Base-by-base conservation (phyloP, 2,888 invertebrate species). In the Drosophila niveifrons region DNA sequence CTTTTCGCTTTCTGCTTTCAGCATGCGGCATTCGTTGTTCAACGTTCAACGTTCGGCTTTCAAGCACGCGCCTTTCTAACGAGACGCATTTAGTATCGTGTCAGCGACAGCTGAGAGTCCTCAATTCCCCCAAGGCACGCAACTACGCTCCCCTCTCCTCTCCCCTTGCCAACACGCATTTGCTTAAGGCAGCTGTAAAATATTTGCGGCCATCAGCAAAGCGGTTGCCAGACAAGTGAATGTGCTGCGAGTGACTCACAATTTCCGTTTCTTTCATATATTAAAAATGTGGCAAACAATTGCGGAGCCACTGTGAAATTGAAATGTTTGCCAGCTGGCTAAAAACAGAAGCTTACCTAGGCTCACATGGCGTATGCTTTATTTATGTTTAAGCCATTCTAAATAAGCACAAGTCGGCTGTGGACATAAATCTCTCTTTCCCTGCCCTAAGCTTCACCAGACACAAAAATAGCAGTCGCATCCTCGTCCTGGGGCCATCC, bases 361-460 rank as follows among this genome's bases (percentile, higher is more conserved):
- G 69, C 79, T 64, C 69, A 63, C 63, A 59, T 50, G 66, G 69
- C 66, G 69, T 71, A 63, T 74, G 46, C 69, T 64, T 71, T 59
- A 57, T 78, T 71, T 59, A 41, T 64, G 61, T 59, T 71, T 86
- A 68, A 66, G 72, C 67, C 68, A 74, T 48, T 55, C 61, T 28
- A 62, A 58, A 46, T 55, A 73, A 51, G 65, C 61, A 59, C 48
- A 44, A 58, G 59, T 50, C 53, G 57, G 47, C 68, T 15, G 34
- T 17, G 13, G 8, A 53, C 69, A 78, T 88, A 88, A 82, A 82
- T 85, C 88, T 75, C 62, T 55, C 46, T 85, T 86, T 75, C 62
- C 18, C 36, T 18, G 51, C 39, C 50, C 65, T 82, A 85, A 88
- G 88, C 56, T 52, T 23, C 39, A 31, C 43, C 57, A 23, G 11